Evolutionary conservation across 2,113 vertebrate species (phyloP), one percentile per base, ranked within the genome.

Genomic region (Crypturellus undulatus): DNA sequence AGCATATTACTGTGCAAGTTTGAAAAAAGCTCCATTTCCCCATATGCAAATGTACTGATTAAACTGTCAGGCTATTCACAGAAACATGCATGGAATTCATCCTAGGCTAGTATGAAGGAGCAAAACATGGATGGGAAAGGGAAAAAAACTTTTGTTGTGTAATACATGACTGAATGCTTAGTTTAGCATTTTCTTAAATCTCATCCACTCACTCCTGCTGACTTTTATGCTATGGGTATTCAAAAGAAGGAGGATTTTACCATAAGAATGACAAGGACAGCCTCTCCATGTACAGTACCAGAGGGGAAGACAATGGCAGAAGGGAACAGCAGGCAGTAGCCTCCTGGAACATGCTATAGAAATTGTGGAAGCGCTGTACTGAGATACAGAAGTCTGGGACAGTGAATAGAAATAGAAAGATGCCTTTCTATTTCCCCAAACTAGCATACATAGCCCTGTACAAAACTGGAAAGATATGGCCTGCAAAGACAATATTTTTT

Each of bases 181-280:
- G 87, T 96, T 95, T 94, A 96, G 90, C 85, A 90, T 93, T 96
- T 95, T 73, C 72, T 47, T 94, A 95, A 96, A 96, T 95, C 79
- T 92, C 79, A 80, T 51, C 76, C 78, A 95, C 79, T 49, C 72
- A 86, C 94, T 96, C 77, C 90, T 13, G 79, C 94, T 94, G 96
- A 97, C 91, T 97, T 96, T 95, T 93, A 96, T 96, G 75, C 93
- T 90, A 93, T 17, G 32, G 93, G 94, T 78, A 93, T 96, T 96
- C 95, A 54, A 96, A 92, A 87, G 78, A 94, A 95, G 89, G 80
- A 58, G 96, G 94, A 79, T 96, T 96, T 98, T 97, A 98, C 93
- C 96, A 97, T 96, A 90, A 98, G 96, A 98, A 98, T 98, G 86
- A 97, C 97, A 97, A 65, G 79, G 80, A 92, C 92, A 95, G 93